phyloP scores from a whole-genome alignment of 92 coral and sea anemone species.

The Porites evermanni region DNA sequence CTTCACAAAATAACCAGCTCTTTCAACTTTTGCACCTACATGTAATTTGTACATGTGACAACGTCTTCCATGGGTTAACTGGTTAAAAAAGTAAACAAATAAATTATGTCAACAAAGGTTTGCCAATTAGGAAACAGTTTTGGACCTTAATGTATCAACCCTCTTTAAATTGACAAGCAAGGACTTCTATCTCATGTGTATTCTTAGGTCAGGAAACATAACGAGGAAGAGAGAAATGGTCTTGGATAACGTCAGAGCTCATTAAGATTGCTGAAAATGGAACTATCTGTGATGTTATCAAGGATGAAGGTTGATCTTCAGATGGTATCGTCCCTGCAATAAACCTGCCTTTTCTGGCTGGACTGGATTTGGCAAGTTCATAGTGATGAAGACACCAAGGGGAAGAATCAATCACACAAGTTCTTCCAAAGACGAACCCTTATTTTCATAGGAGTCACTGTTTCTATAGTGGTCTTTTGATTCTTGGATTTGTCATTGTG shows the following conservation, averaged over 20 bases:
- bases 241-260: constrained; percentile 24
- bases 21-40: too few species aligned
- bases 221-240: constrained; percentile 47
- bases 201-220: constrained; percentile 58
- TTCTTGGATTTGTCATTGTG: neutral
- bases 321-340: neutral
- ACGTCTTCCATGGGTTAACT: too few species aligned
- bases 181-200: neutral
- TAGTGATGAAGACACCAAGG: neutral
- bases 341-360: neutral
- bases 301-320: constrained; percentile 7
- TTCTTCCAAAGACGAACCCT: neutral
- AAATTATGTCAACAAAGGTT: too few species aligned
- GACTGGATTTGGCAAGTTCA: neutral
- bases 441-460: neutral
- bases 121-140: too few species aligned
- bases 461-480: neutral
- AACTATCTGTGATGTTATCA: neutral
- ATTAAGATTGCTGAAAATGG: neutral
- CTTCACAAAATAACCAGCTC: too few species aligned
- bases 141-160: too few species aligned
- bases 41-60: too few species aligned
- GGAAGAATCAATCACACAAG: neutral
- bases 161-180: too few species aligned
- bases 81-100: too few species aligned